Conservation (phyloP, 2,888 invertebrate genomes). For the Sinodicranocentrus sp. region DNA sequence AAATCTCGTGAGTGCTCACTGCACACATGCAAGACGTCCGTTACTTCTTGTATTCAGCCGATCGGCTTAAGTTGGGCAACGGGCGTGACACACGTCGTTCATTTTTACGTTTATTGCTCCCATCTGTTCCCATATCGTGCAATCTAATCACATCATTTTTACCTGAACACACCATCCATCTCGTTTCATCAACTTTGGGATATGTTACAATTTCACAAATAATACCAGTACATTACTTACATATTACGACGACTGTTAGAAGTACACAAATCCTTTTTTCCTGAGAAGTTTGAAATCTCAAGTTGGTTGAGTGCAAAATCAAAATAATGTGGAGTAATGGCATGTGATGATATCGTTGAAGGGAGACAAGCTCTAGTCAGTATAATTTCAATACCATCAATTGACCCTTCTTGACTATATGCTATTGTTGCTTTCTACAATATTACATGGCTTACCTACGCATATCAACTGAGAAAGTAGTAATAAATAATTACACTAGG, state of each 20-base stretch:
- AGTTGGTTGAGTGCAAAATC: no score
- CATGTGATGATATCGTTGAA: slow-evolving; percentile 7
- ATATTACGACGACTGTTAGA: no score
- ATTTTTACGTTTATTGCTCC: slow-evolving; percentile 64
- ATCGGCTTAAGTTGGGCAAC: slow-evolving; percentile 56
- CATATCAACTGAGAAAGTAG: slow-evolving; percentile 18
- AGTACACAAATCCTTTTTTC: no score
- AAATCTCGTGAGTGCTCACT: background rate
- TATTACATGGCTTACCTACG: background rate
- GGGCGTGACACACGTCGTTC: slow-evolving; percentile 62
- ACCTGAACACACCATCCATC: background rate
- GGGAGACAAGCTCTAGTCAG: slow-evolving; percentile 12
- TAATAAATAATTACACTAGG: slow-evolving; percentile 48
- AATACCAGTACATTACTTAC: no score
- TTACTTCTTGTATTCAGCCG: no score
- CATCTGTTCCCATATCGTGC: slow-evolving; percentile 11
- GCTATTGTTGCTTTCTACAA: background rate
- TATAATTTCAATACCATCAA: slow-evolving; percentile 38
- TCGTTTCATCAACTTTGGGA: background rate
- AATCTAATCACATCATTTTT: background rate
- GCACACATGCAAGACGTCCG: no score
- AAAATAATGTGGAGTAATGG: slow-evolving; percentile 10
- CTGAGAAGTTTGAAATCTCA: no score
- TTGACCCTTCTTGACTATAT: no score
- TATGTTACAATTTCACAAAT: no score